Evolutionary conservation across 2,797 vertebrate species (phyloP).

Genomic region (Sebastes cheni): DNA sequence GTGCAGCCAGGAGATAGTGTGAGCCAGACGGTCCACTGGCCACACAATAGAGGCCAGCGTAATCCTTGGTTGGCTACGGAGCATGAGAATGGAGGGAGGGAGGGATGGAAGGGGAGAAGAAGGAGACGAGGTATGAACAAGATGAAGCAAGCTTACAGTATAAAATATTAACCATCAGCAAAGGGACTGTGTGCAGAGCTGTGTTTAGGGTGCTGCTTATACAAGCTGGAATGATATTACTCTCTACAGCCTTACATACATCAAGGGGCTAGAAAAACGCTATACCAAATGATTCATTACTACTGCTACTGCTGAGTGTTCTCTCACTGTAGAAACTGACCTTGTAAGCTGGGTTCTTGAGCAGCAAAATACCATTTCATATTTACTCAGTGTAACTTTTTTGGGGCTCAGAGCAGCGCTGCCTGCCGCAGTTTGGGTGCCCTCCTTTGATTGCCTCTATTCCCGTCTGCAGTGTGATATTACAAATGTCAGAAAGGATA

Average conservation of each 20-base stretch:
- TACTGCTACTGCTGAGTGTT: neutral
- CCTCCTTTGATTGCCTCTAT: constrained; percentile 21
- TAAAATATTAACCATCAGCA: constrained; percentile 65
- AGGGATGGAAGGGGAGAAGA: neutral
- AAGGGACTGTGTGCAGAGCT: constrained; percentile 20
- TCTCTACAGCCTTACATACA: neutral
- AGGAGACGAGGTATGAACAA: constrained; percentile 24
- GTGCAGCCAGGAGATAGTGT: constrained; percentile 53
- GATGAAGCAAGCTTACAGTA: constrained; percentile 30
- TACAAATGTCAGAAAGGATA: constrained; percentile 29
- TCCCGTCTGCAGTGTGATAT: constrained; percentile 10
- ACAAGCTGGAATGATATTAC: constrained; percentile 11
- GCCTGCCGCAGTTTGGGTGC: constrained; percentile 6
- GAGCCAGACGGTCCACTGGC: constrained; percentile 59
- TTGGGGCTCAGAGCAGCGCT: neutral
- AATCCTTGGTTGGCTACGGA: constrained; percentile 62
- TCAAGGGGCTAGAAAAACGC: neutral
- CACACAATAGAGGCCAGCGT: constrained; percentile 66
- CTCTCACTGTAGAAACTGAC: neutral
- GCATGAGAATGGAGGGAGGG: constrained; percentile 27
- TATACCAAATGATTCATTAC: constrained; percentile 6
- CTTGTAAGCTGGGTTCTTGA: neutral
- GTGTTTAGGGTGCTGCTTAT: constrained; percentile 12
- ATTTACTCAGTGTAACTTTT: constrained; percentile 27
- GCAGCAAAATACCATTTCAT: constrained; percentile 8